A percentile compares a stretch with the other conserved stretches of the same genome.
These are phyloP conservation scores for Aphis craccivora DNA, from an alignment of 1,140 invertebrate genomes.

Conservation along the genomic window DNA sequence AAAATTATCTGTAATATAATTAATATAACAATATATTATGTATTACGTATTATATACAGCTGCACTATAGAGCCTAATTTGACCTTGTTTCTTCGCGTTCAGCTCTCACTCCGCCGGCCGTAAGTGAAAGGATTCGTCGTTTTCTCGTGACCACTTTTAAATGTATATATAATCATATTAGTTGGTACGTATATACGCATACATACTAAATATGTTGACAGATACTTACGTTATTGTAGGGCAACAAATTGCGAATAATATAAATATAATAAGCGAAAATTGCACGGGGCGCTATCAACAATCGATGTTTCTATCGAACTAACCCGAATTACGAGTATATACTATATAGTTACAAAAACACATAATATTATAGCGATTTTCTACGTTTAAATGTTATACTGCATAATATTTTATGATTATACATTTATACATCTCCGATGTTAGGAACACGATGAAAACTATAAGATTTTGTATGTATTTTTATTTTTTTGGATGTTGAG, in stretches of 20 bases:
- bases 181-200: not conserved
- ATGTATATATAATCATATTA: not conserved
- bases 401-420: too few relatives aligned
- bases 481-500: too few relatives aligned
- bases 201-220: not conserved
- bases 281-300: not conserved
- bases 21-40: not conserved
- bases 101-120: not conserved
- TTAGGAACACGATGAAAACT: not conserved
- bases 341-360: too few relatives aligned
- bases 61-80: not conserved
- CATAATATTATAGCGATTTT: too few relatives aligned
- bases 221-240: not conserved
- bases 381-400: too few relatives aligned
- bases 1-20: not conserved
- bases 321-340: too few relatives aligned
- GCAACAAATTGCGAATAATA: not conserved
- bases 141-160: slow-evolving; percentile 19
- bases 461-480: too few relatives aligned
- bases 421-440: too few relatives aligned
- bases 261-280: not conserved
- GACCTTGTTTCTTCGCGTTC: slow-evolving; percentile 30
- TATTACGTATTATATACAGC: not conserved
- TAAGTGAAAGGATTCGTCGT: slow-evolving; percentile 19
- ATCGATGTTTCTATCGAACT: slow-evolving; percentile 3